These are phyloP conservation scores for Pangasius mekongensis DNA, from an alignment of 2,797 vertebrate species.

Conservation along the genomic window DNA sequence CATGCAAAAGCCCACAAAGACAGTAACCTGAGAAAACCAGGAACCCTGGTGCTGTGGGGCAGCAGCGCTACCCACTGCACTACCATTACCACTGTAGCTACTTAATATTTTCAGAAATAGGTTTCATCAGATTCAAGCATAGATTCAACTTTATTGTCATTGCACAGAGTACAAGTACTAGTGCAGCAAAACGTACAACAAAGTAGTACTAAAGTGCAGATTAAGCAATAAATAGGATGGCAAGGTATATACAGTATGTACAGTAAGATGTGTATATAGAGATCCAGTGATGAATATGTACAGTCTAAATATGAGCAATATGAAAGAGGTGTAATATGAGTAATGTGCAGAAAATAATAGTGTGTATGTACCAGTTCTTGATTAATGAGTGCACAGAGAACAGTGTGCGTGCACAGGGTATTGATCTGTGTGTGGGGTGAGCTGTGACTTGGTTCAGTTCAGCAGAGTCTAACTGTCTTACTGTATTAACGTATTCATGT, in stretches of 20 bases:
- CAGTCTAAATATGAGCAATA: not conserved
- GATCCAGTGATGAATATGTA: not conserved
- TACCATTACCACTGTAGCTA: too few species aligned
- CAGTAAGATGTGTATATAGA: not conserved
- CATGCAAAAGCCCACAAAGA: not conserved
- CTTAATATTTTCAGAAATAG: too few species aligned
- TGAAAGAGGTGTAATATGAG: not conserved
- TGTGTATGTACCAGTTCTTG: not conserved
- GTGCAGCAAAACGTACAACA: not conserved
- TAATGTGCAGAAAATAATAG: not conserved
- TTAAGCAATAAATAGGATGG: not conserved
- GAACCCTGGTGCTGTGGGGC: not conserved
- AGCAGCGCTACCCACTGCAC: not conserved
- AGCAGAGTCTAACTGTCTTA: not conserved
- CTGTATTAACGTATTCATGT: not conserved
- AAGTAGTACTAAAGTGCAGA: not conserved
- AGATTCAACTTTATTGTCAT: too few species aligned
- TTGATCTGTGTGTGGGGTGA: not conserved
- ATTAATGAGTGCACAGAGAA: not conserved
- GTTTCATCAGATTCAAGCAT: too few species aligned
- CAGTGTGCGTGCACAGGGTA: not conserved
- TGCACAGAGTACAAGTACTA: not conserved
- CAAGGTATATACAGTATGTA: not conserved
- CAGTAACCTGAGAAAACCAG: not conserved
- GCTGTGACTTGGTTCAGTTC: not conserved